Base-by-base conservation (phyloP, 2,797 vertebrate genomes). In the Helostoma temminkii region DNA sequence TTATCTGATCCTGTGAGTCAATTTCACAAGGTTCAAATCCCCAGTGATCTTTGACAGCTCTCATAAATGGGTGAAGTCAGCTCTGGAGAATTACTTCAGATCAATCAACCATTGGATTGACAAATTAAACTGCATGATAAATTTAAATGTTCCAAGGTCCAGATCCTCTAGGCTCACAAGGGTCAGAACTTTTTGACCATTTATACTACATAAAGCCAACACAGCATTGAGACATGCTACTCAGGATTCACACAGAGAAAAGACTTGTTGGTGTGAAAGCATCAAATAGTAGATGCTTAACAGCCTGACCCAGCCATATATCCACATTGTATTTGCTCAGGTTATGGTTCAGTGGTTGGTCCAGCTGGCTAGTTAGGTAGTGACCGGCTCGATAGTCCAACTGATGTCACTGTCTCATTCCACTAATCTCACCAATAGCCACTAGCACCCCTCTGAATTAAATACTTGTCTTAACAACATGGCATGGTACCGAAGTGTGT, bases 71-170 rank as follows among this genome's bases (percentile, higher is more conserved):
- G 15, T 39, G 26, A 58, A 2, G 28, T 34, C 41, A 50, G 45
- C 34, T 10, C 30, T 50, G 47, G 32, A 61, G 76, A 62, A 67
- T 61, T 1, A 26, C 53, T 69, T 57, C 21, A 50, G 26, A 39
- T 15, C 60, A 19, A 60, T 70, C 58, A 63, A 30, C 34, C 52
- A 56, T 22, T 47, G 55, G 46, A 37, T 55, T 21, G 21, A 32
- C 55, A 53, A 50, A 65, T 76, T 66, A 61, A 76, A 62, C 3
- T 47, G 41, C 18, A 12, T 11, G 53, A 58, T 61, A 56, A 66
- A 37, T 19, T 26, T 16, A 45, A 26, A 21, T 5, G 30, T 22
- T 45, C 46, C n/a, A n/a, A 61, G 34, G 41, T 70, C 53, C 25
- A 30, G 34, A 54, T 69, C 19, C 46, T 34, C 37, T 26, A 2